Evolutionary conservation across 2,797 vertebrate species (phyloP).

Genomic region (Poecile montanus): DNA sequence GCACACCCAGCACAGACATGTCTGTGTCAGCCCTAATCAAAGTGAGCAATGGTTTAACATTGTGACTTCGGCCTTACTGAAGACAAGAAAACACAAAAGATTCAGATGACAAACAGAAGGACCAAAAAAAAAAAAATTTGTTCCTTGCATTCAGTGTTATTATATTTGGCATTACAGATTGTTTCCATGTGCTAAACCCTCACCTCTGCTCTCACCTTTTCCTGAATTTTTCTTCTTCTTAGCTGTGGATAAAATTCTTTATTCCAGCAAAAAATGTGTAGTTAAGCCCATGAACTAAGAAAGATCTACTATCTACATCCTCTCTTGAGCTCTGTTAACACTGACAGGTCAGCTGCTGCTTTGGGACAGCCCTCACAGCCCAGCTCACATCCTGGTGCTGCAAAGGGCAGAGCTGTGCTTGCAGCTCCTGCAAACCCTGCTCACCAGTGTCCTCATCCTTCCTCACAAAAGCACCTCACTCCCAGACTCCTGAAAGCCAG

Average conservation of each 20-base stretch:
- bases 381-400: not conserved
- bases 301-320: not conserved
- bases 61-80: not conserved
- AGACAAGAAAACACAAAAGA: not conserved
- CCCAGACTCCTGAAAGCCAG: not conserved
- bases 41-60: not conserved
- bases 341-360: not conserved
- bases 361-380: not conserved
- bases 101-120: not conserved
- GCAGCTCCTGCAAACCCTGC: not conserved
- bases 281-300: not conserved
- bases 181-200: not conserved
- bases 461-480: not conserved
- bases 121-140: not conserved
- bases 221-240: not conserved
- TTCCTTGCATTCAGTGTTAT: not conserved
- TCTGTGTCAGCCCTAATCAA: not conserved
- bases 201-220: not conserved
- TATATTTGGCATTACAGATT: not conserved
- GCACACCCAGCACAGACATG: not conserved
- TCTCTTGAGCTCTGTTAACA: not conserved
- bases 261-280: not conserved
- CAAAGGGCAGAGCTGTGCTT: not conserved
- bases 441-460: accelerated
- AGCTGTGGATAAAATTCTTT: not conserved